Percentiles rank a stretch among this genome's conserved stretches.
Conservation (phyloP, 2,888 invertebrate genomes). For the Drepanosiphum platanoidis region DNA sequence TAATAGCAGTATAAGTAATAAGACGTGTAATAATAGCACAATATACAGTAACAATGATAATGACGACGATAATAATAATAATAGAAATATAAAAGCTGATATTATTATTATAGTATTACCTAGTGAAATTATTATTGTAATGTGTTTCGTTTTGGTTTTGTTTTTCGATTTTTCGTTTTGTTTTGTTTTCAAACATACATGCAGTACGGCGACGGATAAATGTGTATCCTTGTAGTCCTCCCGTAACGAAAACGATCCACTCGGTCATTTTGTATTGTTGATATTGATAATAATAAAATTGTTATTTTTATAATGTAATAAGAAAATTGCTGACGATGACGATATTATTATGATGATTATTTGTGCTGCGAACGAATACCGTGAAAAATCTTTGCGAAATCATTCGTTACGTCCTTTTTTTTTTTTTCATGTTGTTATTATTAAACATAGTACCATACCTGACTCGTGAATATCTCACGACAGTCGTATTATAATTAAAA, state of each 20-base stretch:
- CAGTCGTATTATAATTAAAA: conserved; percentile 1
- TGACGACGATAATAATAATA: neutral
- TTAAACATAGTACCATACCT: neutral
- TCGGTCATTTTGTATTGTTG: neutral
- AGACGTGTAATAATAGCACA: neutral
- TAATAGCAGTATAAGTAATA: neutral
- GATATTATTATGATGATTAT: neutral
- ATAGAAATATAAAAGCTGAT: neutral
- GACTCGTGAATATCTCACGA: neutral
- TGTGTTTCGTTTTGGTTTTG: neutral
- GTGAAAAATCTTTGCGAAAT: neutral
- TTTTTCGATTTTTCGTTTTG: neutral
- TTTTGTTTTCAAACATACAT: neutral
- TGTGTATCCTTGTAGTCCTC: conserved; percentile 49
- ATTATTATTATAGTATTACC: neutral
- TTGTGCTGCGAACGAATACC: neutral
- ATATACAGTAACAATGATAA: neutral
- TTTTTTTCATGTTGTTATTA: neutral
- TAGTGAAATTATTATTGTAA: too few relatives aligned
- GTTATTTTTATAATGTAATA: neutral
- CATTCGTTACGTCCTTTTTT: neutral
- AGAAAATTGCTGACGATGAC: neutral
- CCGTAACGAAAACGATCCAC: conserved; percentile 45
- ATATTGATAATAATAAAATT: neutral
- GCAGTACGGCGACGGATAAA: conserved; percentile 56